phyloP scores from a whole-genome alignment of 2,888 invertebrate genomes.

The Acronicta psi region DNA sequence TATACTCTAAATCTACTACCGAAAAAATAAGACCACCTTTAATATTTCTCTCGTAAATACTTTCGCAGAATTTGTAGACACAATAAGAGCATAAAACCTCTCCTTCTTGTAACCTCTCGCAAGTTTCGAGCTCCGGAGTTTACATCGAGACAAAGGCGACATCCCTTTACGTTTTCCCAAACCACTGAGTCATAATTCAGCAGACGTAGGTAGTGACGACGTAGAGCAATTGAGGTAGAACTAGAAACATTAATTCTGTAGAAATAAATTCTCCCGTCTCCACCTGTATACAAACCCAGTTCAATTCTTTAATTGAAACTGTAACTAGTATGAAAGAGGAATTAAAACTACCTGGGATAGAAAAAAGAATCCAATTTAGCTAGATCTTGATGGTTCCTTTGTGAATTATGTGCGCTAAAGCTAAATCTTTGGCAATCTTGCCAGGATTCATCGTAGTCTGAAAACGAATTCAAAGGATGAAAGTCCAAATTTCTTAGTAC shows the following conservation, averaged over 20 bases:
- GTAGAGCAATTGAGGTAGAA: slow-evolving; percentile 29
- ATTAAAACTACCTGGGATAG: slow-evolving; percentile 11
- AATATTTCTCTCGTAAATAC: too few species aligned
- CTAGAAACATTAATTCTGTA: slow-evolving; percentile 40
- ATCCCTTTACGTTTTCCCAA: slow-evolving; percentile 26
- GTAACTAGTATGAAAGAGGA: slow-evolving; percentile 13
- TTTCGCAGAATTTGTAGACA: not conserved
- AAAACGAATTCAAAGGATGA: not conserved
- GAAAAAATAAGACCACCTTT: too few species aligned
- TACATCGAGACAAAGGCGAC: slow-evolving; percentile 19
- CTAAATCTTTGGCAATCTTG: not conserved
- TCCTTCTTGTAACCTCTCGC: not conserved
- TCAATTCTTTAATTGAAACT: slow-evolving; percentile 40
- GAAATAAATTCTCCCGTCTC: slow-evolving; percentile 39
- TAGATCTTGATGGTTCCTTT: slow-evolving; percentile 20
- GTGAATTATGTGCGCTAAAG: slow-evolving; percentile 6
- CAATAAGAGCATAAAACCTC: not conserved
- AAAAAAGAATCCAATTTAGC: slow-evolving; percentile 28
- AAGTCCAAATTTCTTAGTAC: not conserved
- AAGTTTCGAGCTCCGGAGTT: not conserved
- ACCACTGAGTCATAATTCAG: slow-evolving; percentile 45
- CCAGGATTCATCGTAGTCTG: not conserved
- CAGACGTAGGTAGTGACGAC: slow-evolving; percentile 11
- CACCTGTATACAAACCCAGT: slow-evolving; percentile 15
- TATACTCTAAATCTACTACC: too few species aligned